Percentiles rank a stretch among this genome's conserved stretches.
Conservation (phyloP, 1,140 invertebrate genomes). For the Euura saliciscinereae region DNA sequence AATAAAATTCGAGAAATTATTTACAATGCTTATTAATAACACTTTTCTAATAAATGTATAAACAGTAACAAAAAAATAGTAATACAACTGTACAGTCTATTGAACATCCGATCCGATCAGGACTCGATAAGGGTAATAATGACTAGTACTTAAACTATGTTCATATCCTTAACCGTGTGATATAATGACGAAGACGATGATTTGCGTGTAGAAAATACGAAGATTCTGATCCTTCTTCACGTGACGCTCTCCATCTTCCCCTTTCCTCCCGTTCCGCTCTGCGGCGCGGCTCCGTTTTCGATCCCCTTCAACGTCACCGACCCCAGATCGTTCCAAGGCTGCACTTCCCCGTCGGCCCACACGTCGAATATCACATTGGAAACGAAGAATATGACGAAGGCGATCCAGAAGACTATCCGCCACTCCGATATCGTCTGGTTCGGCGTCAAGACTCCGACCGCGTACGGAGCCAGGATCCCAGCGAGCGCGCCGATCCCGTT, state of each 20-base stretch:
- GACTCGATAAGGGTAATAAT: too few species aligned
- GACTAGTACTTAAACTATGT: too few species aligned
- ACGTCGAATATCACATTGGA: conserved; percentile 75
- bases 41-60: too few species aligned
- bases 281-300: background rate
- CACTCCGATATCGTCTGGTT: conserved; percentile 74
- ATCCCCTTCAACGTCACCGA: conserved; percentile 15
- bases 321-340: conserved; percentile 67
- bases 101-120: too few species aligned
- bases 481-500: conserved; percentile 82
- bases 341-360: conserved; percentile 71
- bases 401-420: conserved; percentile 81
- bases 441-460: conserved; percentile 75
- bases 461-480: conserved; percentile 76
- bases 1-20: too few species aligned
- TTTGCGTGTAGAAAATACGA: too few species aligned
- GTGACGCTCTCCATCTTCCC: background rate
- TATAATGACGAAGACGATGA: too few species aligned
- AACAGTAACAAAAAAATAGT: too few species aligned
- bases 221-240: too few species aligned
- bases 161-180: too few species aligned
- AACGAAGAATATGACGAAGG: conserved; percentile 70
- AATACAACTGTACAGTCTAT: too few species aligned
- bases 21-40: too few species aligned
- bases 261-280: conserved; percentile 6